Conservation (phyloP, 2,888 invertebrate genomes). For the Noctua fimbriata region DNA sequence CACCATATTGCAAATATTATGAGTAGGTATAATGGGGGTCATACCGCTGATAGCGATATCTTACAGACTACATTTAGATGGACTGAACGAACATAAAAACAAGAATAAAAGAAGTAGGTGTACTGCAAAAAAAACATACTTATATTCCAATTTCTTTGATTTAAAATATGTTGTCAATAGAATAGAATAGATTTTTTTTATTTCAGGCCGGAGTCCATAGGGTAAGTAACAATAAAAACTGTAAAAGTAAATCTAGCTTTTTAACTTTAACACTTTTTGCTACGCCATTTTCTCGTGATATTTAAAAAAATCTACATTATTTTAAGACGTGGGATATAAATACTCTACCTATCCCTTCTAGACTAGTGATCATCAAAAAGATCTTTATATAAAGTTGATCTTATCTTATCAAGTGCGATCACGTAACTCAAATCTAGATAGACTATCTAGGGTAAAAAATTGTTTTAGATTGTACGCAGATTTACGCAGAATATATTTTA, state of each 20-base stretch:
- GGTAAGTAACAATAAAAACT: neutral
- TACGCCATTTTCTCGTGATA: neutral
- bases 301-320: neutral
- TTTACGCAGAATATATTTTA: neutral
- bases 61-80: neutral
- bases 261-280: neutral
- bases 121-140: neutral
- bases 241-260: neutral
- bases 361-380: slow-evolving; percentile 1
- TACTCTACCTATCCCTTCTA: neutral
- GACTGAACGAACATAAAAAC: neutral
- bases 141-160: too few relatives aligned
- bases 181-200: too few relatives aligned
- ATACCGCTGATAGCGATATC: neutral
- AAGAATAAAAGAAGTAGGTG: neutral
- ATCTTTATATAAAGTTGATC: neutral
- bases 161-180: neutral
- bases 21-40: neutral
- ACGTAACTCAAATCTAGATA: slow-evolving; percentile 2
- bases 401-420: slow-evolving; percentile 10
- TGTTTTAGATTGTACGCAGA: slow-evolving; percentile 13
- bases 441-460: neutral
- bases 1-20: neutral
- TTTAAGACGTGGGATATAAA: neutral
- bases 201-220: too few relatives aligned